phyloP scores from a whole-genome alignment of 30 jellyfish, hydroid and myxozoan species.

The Rhopilema esculentum region DNA sequence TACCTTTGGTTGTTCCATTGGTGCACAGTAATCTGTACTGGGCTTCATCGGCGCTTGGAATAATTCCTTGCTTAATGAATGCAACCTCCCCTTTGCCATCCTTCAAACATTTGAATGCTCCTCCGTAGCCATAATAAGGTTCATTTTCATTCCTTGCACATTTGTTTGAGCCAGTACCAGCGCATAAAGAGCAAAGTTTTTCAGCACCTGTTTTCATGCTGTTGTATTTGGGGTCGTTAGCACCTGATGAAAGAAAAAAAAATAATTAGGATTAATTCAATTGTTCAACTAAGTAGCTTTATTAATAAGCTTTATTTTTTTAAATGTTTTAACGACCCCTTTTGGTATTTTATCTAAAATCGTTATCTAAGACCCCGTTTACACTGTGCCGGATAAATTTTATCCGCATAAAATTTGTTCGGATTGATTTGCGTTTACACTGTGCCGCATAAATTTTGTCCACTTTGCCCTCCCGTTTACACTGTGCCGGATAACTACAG shows the following conservation, averaged over 20 bases:
- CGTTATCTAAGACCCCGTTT: too few relatives aligned
- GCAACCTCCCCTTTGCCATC: conserved; percentile 74
- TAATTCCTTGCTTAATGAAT: conserved; percentile 44
- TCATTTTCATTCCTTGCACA: conserved; percentile 30
- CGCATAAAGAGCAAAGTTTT: conserved; percentile 20
- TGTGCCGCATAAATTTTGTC: too few relatives aligned
- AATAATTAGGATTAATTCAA: too few relatives aligned
- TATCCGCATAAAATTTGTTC: too few relatives aligned
- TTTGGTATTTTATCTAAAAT: too few relatives aligned
- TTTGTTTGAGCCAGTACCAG: conserved; percentile 43
- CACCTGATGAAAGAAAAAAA: conserved; percentile 2
- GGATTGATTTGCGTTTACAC: too few relatives aligned
- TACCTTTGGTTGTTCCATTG: conserved; percentile 22
- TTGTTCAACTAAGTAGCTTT: too few relatives aligned
- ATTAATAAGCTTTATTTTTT: too few relatives aligned
- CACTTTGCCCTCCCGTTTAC: too few relatives aligned
- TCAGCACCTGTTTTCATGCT: conserved; percentile 8
- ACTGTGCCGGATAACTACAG: too few relatives aligned
- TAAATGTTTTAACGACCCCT: too few relatives aligned
- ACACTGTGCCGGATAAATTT: too few relatives aligned
- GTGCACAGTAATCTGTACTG: not conserved
- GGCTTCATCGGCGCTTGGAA: conserved; percentile 27
- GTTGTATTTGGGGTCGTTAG: conserved; percentile 28
- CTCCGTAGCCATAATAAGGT: conserved; percentile 61
- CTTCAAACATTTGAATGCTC: conserved; percentile 57